Evolutionary conservation across 1,140 invertebrate genomes (phyloP), one percentile per base, ranked within the genome.

Genomic region (Ips nitidus): DNA sequence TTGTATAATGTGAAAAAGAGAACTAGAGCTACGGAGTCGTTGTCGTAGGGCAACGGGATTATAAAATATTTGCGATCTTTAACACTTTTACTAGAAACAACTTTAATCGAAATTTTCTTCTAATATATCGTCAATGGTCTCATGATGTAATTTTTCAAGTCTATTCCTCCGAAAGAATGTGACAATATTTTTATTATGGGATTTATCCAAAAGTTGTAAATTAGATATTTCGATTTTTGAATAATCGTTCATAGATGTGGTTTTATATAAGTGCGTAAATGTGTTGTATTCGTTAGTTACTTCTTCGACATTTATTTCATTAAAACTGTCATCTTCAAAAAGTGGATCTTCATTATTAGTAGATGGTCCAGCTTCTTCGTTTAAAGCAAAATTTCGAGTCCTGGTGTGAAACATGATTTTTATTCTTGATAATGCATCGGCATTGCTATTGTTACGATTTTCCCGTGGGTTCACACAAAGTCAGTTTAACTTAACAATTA

Each of bases 151-250:
- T 42, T 71, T 56, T 57, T 66, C 8, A 2, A 67, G 4, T 41
- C 67, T 71, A 38, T 71, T 71, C 50, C 66, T 43, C 37, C 50
- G 37, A 40, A 71, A 61, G 52, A 71, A 52, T 2, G 56, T 66
- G 3, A 61, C 22, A n/a, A 71, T 66, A 43, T 71, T 66, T 66
- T 71, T 71, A 53, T 71, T 71, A 53, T 71, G 43, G 5, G 3
- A 38, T 60, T 66, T 60, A 50, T 71, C 63, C 57, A 71, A 53
- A 50, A 66, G 41, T 40, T 66, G 62, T 2, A 6, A 3, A 66
- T 71, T 66, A 4, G 40, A 66, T 38, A 45, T 53, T 53, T 61
- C 41, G 38, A 71, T 55, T 71, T 70, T 65, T 3, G 55, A 70
- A 70, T 65, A 64, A 37, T 70, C 68, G 41, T 50, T 70, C 36